phyloP scores from a whole-genome alignment of 92 coral and sea anemone genomes.

The Heliopora coerulea region DNA sequence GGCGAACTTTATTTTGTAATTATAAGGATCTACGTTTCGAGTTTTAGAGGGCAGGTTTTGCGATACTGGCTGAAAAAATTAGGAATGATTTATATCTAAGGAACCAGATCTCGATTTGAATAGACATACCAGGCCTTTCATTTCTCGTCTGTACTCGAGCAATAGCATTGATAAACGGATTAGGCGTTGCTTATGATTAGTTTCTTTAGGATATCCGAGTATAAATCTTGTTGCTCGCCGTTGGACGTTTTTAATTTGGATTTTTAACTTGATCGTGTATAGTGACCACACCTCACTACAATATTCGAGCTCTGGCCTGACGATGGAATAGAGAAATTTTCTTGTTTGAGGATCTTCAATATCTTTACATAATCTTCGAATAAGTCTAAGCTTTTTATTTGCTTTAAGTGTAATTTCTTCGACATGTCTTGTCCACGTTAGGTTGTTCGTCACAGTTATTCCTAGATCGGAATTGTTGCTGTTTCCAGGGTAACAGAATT shows the following conservation, averaged over 20 bases:
- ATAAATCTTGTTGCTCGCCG: slow-evolving; percentile 55
- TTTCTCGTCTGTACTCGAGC: slow-evolving; percentile 13
- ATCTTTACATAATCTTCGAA: slow-evolving; percentile 35
- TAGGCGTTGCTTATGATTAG: slow-evolving; percentile 3
- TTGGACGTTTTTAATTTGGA: slow-evolving; percentile 45
- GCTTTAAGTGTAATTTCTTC: slow-evolving; percentile 28
- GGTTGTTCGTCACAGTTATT: slow-evolving; percentile 44
- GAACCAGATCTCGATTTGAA: slow-evolving; percentile 44
- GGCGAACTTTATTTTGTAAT: slow-evolving; percentile 44
- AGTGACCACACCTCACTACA: slow-evolving; percentile 26
- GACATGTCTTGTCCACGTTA: slow-evolving; percentile 32
- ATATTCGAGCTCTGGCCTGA: slow-evolving; percentile 53
- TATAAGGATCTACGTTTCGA: slow-evolving; percentile 20
- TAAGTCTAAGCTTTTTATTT: slow-evolving; percentile 39
- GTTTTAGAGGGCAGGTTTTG: slow-evolving; percentile 16
- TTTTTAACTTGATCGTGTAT: slow-evolving; percentile 42
- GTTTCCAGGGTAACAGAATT: neutral
- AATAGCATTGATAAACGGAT: neutral
- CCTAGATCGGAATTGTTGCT: slow-evolving; percentile 47
- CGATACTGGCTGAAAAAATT: slow-evolving; percentile 25
- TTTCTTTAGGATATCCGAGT: slow-evolving; percentile 51
- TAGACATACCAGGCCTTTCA: slow-evolving; percentile 14
- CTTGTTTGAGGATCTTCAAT: slow-evolving; percentile 39
- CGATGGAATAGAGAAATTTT: slow-evolving; percentile 47
- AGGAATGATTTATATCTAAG: slow-evolving; percentile 24